Evolutionary conservation across 2,113 vertebrate genomes (phyloP).

Genomic region (Ptyas mucosa): DNA sequence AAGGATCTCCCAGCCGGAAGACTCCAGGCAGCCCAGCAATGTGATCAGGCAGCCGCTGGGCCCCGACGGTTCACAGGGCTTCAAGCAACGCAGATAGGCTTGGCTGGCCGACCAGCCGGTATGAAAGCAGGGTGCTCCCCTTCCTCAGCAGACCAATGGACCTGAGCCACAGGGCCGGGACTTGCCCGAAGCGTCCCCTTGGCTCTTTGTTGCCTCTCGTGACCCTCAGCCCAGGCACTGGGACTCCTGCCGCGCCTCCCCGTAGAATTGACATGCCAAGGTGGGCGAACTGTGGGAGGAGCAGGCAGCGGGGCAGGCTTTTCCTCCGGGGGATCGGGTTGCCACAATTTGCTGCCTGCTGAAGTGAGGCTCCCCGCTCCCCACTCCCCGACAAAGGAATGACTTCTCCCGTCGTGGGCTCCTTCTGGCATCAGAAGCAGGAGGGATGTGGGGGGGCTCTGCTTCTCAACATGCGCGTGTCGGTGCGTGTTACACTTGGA

Average conservation of each 20-base stretch:
- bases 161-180: slow-evolving; percentile 69
- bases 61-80: slow-evolving; percentile 91
- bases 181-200: slow-evolving; percentile 78
- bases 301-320: slow-evolving; percentile 12
- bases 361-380: slow-evolving; percentile 39
- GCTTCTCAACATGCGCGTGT: slow-evolving; percentile 46
- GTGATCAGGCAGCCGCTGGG: slow-evolving; percentile 87
- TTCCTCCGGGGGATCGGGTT: neutral
- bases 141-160: slow-evolving; percentile 63
- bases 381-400: slow-evolving; percentile 65
- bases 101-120: slow-evolving; percentile 46
- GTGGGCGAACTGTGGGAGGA: slow-evolving; percentile 53
- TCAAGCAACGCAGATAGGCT: slow-evolving; percentile 93
- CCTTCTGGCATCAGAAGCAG: slow-evolving; percentile 50
- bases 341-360: slow-evolving; percentile 41
- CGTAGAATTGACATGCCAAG: slow-evolving; percentile 68
- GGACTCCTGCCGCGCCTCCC: slow-evolving; percentile 70
- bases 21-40: slow-evolving; percentile 83
- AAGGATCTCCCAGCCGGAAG: slow-evolving; percentile 84
- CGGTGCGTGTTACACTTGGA: slow-evolving; percentile 58
- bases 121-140: slow-evolving; percentile 48
- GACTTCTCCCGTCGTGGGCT: slow-evolving; percentile 32
- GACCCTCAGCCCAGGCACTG: slow-evolving; percentile 81
- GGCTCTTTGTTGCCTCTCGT: slow-evolving; percentile 83
- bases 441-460: slow-evolving; percentile 42